Base-by-base conservation (phyloP, 2,888 invertebrate genomes). In the Campaea margaritaria region DNA sequence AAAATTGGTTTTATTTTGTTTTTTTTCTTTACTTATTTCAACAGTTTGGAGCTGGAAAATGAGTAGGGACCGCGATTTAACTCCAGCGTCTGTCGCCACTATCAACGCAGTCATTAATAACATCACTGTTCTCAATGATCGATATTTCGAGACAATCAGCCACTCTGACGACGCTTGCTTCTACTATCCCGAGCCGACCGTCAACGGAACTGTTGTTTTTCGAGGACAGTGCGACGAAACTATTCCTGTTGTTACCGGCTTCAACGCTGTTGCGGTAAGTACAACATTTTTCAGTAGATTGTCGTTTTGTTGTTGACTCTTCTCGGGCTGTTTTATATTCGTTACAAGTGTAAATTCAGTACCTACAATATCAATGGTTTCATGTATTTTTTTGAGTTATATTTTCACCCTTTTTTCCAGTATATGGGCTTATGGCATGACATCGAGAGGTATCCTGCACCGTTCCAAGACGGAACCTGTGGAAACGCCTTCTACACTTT, bases 11-110 rank as follows among this genome's bases (percentile, higher is more conserved):
- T 21, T 5, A 21, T 2, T n/a, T 21, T 21, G 21, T 21, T 21
- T 21, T 31, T 7, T 31, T 3, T 7, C 31, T 15, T 34, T 28
- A 5, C 12, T 43, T 59, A 16, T 47, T 31, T 31, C 10, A 3
- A 31, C 21, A 68, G 75, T 87, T 36, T 76, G 89, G 43, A 70
- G 76, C 47, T 92, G 90, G 83, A 86, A 76, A 78, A 86, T 93
- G 65, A 78, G 72, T 45, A 70, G 71, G 7, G 46, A 57, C 4
- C 67, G 67, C n/a, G 68, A 52, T 2, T 56, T 77, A 11, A 64
- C 60, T 11, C 12, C 50, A 28, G 50, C 31, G 9, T 71, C 76
- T 0, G 52, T 34, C 13, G 53, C 27, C 10, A 65, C 55, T 2
- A 77, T 77, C n/a, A 64, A 72, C 15, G 11, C 48, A 21, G 41